Conservation (phyloP, 1,140 invertebrate genomes). For the Portunus trituberculatus region DNA sequence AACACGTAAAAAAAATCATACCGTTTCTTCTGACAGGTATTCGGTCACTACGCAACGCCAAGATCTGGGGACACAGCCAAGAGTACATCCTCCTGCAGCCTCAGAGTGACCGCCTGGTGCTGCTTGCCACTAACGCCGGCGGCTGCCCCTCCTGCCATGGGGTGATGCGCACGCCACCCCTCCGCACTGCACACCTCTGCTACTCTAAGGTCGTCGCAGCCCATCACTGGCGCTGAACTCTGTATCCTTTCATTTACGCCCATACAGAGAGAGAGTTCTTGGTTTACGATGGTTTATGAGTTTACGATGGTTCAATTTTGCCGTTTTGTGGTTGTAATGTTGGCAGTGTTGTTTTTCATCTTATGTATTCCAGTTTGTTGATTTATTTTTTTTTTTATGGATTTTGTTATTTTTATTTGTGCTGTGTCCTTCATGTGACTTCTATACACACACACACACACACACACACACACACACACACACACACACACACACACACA, state of each 20-base stretch:
- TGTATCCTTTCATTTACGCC: conserved; percentile 57
- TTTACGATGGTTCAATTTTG: neutral
- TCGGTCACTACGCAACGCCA: conserved; percentile 47
- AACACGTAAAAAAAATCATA: too few species aligned
- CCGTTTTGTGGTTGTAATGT: too few species aligned
- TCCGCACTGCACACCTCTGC: conserved; percentile 63
- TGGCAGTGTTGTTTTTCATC: too few species aligned
- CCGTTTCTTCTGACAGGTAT: conserved; percentile 33
- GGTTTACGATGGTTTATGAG: neutral
- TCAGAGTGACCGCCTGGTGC: conserved; percentile 61
- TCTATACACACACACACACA: too few species aligned
- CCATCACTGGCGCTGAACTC: conserved; percentile 52
- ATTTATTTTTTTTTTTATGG: too few species aligned
- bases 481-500: too few species aligned
- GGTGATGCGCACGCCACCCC: conserved; percentile 62
- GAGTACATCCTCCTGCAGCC: conserved; percentile 60
- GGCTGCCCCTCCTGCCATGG: conserved; percentile 55
- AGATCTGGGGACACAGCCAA: conserved; percentile 45
- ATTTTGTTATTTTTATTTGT: too few species aligned
- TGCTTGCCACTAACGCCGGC: conserved; percentile 66
- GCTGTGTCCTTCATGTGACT: too few species aligned
- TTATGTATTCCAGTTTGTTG: too few species aligned
- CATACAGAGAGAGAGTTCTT: neutral
- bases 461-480: too few species aligned
- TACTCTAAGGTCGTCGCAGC: conserved; percentile 48